A percentile compares a stretch with the other conserved stretches of the same genome.
phyloP scores from a whole-genome alignment of 1,140 invertebrate species.

The Heliconius nattereri region DNA sequence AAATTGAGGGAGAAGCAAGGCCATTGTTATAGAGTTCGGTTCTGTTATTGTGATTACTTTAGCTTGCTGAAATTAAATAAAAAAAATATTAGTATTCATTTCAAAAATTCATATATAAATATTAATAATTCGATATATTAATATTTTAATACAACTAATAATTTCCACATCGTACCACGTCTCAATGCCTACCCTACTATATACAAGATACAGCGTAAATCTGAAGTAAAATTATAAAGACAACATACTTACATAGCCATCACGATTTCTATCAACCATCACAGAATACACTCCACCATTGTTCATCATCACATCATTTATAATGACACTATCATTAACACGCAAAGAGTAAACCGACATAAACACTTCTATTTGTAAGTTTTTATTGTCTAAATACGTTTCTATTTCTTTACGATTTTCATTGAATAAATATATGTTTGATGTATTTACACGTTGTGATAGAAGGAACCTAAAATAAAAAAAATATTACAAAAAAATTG shows the following conservation, averaged over 20 bases:
- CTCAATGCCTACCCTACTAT: not conserved
- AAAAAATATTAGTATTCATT: too few species aligned
- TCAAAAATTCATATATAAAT: too few species aligned
- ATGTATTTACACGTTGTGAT: constrained; percentile 53
- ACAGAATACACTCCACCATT: constrained; percentile 84
- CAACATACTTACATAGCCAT: constrained; percentile 49
- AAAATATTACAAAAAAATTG: not conserved
- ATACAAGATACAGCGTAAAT: not conserved
- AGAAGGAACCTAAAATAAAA: constrained; percentile 55
- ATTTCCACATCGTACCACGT: too few species aligned
- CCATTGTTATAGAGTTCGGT: constrained; percentile 87
- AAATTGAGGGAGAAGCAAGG: constrained; percentile 91
- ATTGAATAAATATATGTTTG: constrained; percentile 56
- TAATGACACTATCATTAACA: constrained; percentile 44
- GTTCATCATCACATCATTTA: constrained; percentile 59
- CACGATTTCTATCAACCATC: constrained; percentile 63
- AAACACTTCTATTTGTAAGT: constrained; percentile 66
- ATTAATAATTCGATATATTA: too few species aligned
- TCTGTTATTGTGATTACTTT: constrained; percentile 79
- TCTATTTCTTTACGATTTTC: constrained; percentile 57
- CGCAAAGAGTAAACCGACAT: constrained; percentile 62
- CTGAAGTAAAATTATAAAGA: not conserved
- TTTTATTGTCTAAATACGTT: constrained; percentile 47
- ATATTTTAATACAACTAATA: too few species aligned
- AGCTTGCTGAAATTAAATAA: constrained; percentile 53